Evolutionary conservation across 2,797 vertebrate species (phyloP).

Genomic region (Malurus leucopterus): DNA sequence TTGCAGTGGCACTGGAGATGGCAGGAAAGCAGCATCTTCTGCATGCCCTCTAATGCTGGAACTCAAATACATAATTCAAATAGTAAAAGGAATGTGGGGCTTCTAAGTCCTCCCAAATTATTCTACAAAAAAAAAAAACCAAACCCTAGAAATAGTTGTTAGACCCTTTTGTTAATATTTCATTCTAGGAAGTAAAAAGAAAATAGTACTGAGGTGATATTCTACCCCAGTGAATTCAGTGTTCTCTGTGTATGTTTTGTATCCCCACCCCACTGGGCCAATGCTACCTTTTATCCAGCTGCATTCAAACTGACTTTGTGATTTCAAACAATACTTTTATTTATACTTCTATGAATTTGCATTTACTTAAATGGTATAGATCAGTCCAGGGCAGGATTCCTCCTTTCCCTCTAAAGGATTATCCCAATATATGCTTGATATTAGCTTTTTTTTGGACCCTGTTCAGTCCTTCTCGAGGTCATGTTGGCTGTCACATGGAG

Average conservation of each 20-base stretch:
- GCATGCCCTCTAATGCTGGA: background rate
- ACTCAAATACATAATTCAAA: background rate
- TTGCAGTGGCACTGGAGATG: background rate
- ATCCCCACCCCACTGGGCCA: background rate
- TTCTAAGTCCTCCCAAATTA: background rate
- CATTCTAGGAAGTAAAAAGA: background rate
- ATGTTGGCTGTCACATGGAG: background rate
- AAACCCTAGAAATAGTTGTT: background rate
- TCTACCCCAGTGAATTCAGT: rapidly evolving
- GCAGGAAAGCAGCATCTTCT: background rate
- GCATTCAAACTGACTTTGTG: background rate
- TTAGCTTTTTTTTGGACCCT: background rate
- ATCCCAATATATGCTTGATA: background rate
- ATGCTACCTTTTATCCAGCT: background rate
- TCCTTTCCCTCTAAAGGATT: background rate
- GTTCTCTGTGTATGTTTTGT: background rate
- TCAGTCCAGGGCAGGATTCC: background rate
- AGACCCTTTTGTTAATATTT: background rate
- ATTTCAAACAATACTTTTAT: background rate
- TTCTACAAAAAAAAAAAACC: background rate
- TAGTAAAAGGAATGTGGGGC: background rate
- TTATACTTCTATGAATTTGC: background rate
- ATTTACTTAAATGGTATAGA: background rate
- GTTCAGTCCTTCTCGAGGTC: background rate
- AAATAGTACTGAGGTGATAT: background rate